Evolutionary conservation across 92 coral and sea anemone genomes (phyloP).

Genomic region (Blastomussa wellsi): DNA sequence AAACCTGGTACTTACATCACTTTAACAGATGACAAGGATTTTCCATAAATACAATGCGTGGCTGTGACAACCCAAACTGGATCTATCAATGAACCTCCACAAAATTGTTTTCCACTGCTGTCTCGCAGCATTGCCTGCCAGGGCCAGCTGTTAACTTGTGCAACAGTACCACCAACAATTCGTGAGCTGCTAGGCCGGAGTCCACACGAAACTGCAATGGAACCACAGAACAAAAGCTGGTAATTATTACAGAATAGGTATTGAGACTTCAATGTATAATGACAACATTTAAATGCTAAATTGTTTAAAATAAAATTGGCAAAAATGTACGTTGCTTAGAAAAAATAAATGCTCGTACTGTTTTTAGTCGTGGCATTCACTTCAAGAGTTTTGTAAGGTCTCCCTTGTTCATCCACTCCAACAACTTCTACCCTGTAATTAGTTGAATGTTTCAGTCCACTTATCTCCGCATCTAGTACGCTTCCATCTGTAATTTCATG

Average conservation of each 20-base stretch:
- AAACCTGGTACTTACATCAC: constrained; percentile 1
- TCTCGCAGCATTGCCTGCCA: constrained; percentile 15
- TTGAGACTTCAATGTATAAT: too few relatives aligned
- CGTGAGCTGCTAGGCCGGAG: not conserved
- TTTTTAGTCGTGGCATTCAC: not conserved
- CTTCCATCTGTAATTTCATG: not conserved
- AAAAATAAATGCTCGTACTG: not conserved
- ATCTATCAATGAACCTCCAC: constrained; percentile 15
- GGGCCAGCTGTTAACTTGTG: constrained; percentile 17
- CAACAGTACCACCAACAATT: not conserved
- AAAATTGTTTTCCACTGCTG: constrained; percentile 7
- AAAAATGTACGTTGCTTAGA: too few relatives aligned
- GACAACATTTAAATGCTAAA: not conserved
- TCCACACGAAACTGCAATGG: constrained; percentile 7
- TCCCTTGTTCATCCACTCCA: constrained; percentile 5
- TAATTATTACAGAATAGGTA: too few relatives aligned
- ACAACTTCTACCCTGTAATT: constrained; percentile 1
- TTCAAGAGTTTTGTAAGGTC: not conserved
- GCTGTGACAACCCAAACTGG: constrained; percentile 16
- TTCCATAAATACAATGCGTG: constrained; percentile 1
- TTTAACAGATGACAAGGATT: not conserved
- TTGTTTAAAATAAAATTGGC: too few relatives aligned
- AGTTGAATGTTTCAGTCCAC: constrained; percentile 4
- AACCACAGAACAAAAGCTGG: not conserved
- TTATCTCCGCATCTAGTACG: not conserved